A percentile compares a stretch with the other conserved stretches of the same genome.
These are phyloP conservation scores for Caenorhabditis tropicalis DNA, from an alignment of 1,140 invertebrate genomes.

Conservation along the genomic window DNA sequence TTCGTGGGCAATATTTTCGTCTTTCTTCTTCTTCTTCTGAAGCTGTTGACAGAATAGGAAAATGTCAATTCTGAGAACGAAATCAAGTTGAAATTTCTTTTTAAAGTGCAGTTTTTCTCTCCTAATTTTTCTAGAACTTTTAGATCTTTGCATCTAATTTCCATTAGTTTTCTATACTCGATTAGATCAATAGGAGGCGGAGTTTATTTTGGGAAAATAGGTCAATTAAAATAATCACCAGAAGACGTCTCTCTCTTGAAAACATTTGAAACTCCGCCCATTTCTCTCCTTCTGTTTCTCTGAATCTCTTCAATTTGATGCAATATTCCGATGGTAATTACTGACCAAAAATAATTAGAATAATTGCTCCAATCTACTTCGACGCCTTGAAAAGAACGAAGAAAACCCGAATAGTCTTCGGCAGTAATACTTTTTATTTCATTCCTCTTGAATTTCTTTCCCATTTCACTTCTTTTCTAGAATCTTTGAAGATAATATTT, in stretches of 20 bases:
- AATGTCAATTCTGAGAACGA: too few relatives aligned
- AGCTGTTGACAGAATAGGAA: too few relatives aligned
- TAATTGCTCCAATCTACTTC: constrained; percentile 34
- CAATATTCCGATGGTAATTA: constrained; percentile 35
- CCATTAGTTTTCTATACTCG: too few relatives aligned
- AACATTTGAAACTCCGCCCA: background rate
- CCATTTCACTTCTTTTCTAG: too few relatives aligned
- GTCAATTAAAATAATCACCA: constrained; percentile 24
- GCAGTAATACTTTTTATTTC: background rate
- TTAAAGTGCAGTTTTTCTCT: too few relatives aligned
- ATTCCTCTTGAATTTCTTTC: background rate
- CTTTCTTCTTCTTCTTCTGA: too few relatives aligned
- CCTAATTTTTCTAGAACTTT: too few relatives aligned
- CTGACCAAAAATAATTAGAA: constrained; percentile 42
- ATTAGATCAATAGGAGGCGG: background rate
- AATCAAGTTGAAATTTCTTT: too few relatives aligned
- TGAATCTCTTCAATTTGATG: background rate
- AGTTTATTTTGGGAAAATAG: background rate
- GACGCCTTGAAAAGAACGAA: background rate
- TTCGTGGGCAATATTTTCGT: too few relatives aligned
- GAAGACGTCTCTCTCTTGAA: background rate
- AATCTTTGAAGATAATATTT: too few relatives aligned
- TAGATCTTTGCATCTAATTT: too few relatives aligned
- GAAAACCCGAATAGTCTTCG: background rate
- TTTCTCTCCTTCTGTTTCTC: background rate